Conservation (phyloP, 2,888 invertebrate genomes). For the Blera fallax region DNA sequence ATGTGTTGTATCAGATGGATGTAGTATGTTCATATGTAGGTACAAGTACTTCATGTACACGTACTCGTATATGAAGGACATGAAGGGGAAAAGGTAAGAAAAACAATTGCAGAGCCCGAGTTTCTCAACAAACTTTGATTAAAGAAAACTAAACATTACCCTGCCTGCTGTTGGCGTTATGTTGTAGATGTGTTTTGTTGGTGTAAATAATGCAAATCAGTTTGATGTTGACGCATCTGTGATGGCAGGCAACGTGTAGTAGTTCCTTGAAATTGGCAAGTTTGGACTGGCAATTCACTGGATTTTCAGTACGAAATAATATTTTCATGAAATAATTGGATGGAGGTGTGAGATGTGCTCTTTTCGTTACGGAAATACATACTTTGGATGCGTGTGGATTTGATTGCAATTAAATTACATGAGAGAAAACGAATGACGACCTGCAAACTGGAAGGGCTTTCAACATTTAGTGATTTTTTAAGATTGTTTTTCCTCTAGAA, state of each 20-base stretch:
- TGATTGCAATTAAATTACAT: background rate
- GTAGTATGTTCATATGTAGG: background rate
- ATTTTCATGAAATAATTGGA: background rate
- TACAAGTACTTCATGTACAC: background rate
- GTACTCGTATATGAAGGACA: background rate
- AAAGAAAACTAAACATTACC: conserved; percentile 55
- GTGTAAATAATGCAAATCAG: conserved; percentile 67
- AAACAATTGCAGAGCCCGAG: conserved; percentile 30
- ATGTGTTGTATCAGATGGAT: background rate
- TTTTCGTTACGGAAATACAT: background rate
- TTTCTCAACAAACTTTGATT: conserved; percentile 51
- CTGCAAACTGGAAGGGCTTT: too few species aligned
- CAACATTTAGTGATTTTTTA: too few species aligned
- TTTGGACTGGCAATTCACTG: background rate
- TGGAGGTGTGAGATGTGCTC: background rate
- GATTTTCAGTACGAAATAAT: background rate
- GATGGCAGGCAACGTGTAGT: conserved; percentile 14
- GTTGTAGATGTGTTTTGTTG: conserved; percentile 31
- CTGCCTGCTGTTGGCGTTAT: conserved; percentile 13
- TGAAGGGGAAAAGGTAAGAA: background rate
- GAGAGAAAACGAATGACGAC: too few species aligned
- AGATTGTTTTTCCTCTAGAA: too few species aligned
- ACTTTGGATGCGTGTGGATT: background rate
- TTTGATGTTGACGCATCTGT: conserved; percentile 54
- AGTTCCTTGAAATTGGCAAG: background rate